phyloP scores from a whole-genome alignment of 23 tunicate genomes.

The Corella eumyota region DNA sequence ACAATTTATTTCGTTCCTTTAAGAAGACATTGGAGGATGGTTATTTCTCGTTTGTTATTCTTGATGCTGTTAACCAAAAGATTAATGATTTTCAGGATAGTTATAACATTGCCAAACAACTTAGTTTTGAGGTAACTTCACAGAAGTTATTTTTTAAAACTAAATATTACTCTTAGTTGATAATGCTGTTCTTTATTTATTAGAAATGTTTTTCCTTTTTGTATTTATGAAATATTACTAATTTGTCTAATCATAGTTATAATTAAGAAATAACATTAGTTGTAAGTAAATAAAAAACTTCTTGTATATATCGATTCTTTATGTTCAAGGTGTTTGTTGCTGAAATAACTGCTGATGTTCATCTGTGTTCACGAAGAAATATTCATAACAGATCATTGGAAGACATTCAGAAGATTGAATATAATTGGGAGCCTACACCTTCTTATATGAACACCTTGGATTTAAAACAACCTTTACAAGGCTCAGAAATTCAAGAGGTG shows the following conservation, averaged over 20 bases:
- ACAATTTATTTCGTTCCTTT: slow-evolving; percentile 46
- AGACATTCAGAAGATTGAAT: slow-evolving; percentile 32
- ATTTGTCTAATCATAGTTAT: background rate
- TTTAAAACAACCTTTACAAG: slow-evolving; percentile 51
- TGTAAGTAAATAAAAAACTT: too few species aligned
- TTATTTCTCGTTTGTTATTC: slow-evolving; percentile 52
- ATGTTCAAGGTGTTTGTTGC: slow-evolving; percentile 53
- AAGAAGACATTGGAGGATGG: slow-evolving; percentile 80
- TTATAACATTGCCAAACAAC: slow-evolving; percentile 38
- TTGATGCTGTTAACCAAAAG: slow-evolving; percentile 70
- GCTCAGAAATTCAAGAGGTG: slow-evolving; percentile 75
- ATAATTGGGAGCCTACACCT: slow-evolving; percentile 79
- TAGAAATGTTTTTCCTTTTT: background rate
- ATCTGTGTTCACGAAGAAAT: slow-evolving; percentile 67
- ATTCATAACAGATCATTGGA: slow-evolving; percentile 47
- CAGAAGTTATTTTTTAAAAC: slow-evolving; percentile 1
- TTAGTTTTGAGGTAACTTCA: slow-evolving; percentile 82
- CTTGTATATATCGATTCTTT: too few species aligned
- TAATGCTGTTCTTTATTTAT: background rate
- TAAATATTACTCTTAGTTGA: background rate
- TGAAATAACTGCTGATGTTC: slow-evolving; percentile 41
- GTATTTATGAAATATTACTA: background rate
- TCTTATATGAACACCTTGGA: slow-evolving; percentile 70
- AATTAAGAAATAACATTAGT: too few species aligned
- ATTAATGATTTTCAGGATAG: slow-evolving; percentile 42